Evolutionary conservation across 1,140 invertebrate genomes (phyloP), one percentile per base, ranked within the genome.

Genomic region (Philotrypesis tridentata): DNA sequence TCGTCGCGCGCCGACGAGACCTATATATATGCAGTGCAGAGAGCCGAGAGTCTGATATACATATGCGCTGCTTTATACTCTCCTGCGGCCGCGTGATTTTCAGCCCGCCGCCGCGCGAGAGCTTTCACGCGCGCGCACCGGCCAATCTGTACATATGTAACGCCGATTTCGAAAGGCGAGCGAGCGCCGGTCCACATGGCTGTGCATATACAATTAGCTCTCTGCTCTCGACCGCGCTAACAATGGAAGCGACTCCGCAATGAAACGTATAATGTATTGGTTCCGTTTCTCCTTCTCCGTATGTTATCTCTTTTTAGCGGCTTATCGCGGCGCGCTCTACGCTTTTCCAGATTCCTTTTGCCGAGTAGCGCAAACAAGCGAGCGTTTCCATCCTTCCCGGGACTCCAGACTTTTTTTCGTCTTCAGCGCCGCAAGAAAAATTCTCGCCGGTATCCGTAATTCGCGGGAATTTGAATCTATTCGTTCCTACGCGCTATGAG

Each of bases 1-100:
- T 55, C 48, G 78, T 85, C 85, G 83, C 82, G 71, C 80, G 25
- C 73, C n/a, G n/a, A n/a, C n/a, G n/a, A n/a, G n/a, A n/a, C n/a
- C n/a, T n/a, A n/a, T n/a, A n/a, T n/a, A n/a, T n/a, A n/a, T n/a
- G n/a, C n/a, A n/a, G n/a, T n/a, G n/a, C n/a, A n/a, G n/a, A n/a
- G n/a, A n/a, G n/a, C n/a, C n/a, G n/a, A n/a, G n/a, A n/a, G n/a
- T 70, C 31, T 70, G 4, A 63, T 23, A 63, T 23, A 63, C n/a
- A 12, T 63, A 43, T 37, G 9, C 60, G 60, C 3, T 37, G 9
- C 33, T 3, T 3, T 9, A 37, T 37, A 37, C 33, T 5, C n/a
- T 25, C 27, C n/a, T 8, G 63, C n/a, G n/a, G n/a, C n/a, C n/a
- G n/a, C n/a, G n/a, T 14, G 63, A 67, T 29, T 29, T 29, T 29